phyloP scores from a whole-genome alignment of 1,140 invertebrate genomes.

The Aphelenchoides besseyi region DNA sequence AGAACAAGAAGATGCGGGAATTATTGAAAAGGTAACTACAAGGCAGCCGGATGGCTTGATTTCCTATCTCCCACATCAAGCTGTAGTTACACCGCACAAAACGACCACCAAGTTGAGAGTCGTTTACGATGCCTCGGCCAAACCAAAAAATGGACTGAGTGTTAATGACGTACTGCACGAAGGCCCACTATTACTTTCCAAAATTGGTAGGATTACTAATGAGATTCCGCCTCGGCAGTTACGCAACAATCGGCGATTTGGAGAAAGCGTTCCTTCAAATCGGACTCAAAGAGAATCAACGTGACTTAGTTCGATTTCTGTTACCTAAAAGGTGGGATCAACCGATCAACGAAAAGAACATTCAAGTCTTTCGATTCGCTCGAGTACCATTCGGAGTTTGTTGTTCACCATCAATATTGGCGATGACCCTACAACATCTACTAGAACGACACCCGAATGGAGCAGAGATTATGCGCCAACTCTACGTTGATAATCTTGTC shows the following conservation, averaged over 20 bases:
- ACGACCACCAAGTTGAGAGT: too few relatives aligned
- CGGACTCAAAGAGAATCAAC: background rate
- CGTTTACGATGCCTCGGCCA: too few relatives aligned
- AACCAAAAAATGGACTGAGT: too few relatives aligned
- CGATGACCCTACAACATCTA: background rate
- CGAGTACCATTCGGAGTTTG: background rate
- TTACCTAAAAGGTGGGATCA: background rate
- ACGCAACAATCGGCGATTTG: background rate
- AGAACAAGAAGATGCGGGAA: too few relatives aligned
- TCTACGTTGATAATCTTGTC: conserved; percentile 4
- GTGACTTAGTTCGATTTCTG: background rate
- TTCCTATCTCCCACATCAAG: too few relatives aligned
- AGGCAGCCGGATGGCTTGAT: too few relatives aligned
- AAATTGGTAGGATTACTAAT: background rate
- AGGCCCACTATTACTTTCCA: background rate
- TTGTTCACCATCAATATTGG: background rate
- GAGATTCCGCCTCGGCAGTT: background rate
- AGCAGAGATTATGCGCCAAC: background rate
- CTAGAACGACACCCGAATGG: background rate
- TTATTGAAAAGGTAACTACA: too few relatives aligned
- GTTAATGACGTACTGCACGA: too few relatives aligned
- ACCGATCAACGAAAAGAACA: background rate
- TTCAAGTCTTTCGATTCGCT: conserved; percentile 4
- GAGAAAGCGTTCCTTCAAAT: background rate
- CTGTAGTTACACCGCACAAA: too few relatives aligned